A percentile compares a stretch with the other conserved stretches of the same genome.
phyloP scores from a whole-genome alignment of 1,140 invertebrate genomes.

The Temnothorax curvispinosus region DNA sequence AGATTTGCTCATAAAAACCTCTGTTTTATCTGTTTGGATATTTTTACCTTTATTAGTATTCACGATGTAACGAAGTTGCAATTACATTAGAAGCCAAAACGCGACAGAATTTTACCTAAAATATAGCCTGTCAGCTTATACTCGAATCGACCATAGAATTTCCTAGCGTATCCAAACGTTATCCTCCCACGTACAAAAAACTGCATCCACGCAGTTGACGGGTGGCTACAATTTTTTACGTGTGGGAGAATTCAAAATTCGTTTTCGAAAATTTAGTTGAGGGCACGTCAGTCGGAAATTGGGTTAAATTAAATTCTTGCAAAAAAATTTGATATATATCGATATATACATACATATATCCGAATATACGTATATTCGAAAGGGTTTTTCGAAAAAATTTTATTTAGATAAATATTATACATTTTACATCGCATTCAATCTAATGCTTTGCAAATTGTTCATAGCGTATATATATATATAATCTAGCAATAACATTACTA shows the following conservation, averaged over 20 bases:
- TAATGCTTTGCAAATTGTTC: background rate
- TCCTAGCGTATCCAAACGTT: background rate
- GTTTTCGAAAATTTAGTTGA: background rate
- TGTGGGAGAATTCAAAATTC: constrained; percentile 10
- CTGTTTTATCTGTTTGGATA: background rate
- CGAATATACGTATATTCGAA: too few relatives aligned
- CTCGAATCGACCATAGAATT: background rate
- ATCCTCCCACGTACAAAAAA: background rate
- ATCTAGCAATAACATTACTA: background rate
- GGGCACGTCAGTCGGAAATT: background rate
- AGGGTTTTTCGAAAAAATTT: background rate
- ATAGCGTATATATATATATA: background rate
- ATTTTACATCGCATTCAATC: background rate
- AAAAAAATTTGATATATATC: background rate
- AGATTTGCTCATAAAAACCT: background rate
- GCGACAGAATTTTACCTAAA: constrained; percentile 3
- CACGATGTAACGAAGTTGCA: background rate
- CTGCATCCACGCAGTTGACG: background rate
- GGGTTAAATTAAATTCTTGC: constrained; percentile 16
- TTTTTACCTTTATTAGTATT: background rate
- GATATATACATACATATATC: too few relatives aligned
- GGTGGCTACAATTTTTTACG: background rate
- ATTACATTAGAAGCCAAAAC: background rate
- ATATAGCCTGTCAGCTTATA: constrained; percentile 31
- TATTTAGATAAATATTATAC: background rate